A percentile compares a stretch with the other conserved stretches of the same genome.
Conservation (phyloP, 2,888 invertebrate species). For the Polydrusus pterygomalis region DNA sequence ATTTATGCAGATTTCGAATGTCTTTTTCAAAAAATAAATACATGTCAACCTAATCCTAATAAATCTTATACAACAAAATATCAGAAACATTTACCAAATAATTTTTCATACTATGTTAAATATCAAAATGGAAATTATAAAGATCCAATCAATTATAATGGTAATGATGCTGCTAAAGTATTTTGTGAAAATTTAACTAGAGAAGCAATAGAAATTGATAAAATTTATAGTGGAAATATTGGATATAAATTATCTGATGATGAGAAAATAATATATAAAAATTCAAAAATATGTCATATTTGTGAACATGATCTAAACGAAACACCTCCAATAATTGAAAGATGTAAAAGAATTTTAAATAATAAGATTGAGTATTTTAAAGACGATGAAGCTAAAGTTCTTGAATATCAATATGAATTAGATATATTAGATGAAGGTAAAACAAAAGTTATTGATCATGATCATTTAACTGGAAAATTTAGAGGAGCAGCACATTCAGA, state of each 20-base stretch:
- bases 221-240: neutral
- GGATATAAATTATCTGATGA: slow-evolving; percentile 1
- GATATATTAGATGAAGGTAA: neutral
- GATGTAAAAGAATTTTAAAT: neutral
- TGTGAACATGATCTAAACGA: neutral
- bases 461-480: neutral
- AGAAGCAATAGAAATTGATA: neutral
- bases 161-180: slow-evolving; percentile 7
- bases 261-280: neutral
- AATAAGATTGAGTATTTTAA: neutral
- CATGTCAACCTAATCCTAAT: neutral
- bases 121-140: neutral
- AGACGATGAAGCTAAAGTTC: neutral
- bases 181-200: neutral
- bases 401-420: neutral
- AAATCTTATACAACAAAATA: neutral
- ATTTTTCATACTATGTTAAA: neutral
- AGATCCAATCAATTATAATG: neutral
- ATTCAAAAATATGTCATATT: slow-evolving; percentile 5
- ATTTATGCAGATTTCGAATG: slow-evolving; percentile 3
- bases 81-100: slow-evolving; percentile 12
- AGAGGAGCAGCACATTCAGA: slow-evolving; percentile 1
- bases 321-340: neutral
- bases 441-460: neutral
- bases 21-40: slow-evolving; percentile 3